Percentiles rank a stretch among this genome's conserved stretches.
Evolutionary conservation across 2,888 invertebrate genomes (phyloP).

Genomic region (Drosophila longiperda): DNA sequence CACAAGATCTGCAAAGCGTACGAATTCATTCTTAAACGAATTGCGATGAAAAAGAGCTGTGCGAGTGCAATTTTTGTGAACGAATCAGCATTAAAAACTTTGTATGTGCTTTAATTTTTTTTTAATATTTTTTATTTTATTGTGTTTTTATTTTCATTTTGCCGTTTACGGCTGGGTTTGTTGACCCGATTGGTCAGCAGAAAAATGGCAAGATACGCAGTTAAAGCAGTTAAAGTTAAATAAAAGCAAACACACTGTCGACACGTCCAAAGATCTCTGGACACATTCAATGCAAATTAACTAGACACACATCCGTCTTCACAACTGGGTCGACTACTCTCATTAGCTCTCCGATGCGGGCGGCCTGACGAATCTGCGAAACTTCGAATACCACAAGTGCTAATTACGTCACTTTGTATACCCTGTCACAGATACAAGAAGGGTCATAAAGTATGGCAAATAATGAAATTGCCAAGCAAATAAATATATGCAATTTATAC

Average conservation of each 20-base stretch:
- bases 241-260: slow-evolving; percentile 20
- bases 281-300: slow-evolving; percentile 70
- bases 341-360: slow-evolving; percentile 56
- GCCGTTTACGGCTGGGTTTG: slow-evolving; percentile 40
- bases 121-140: slow-evolving; percentile 7
- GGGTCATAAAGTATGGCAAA: neutral
- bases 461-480: neutral
- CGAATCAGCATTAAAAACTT: slow-evolving; percentile 36
- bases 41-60: slow-evolving; percentile 46
- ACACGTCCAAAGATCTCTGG: slow-evolving; percentile 71
- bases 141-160: slow-evolving; percentile 3
- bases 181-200: slow-evolving; percentile 68
- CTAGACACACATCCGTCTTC: slow-evolving; percentile 76
- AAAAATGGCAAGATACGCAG: slow-evolving; percentile 63
- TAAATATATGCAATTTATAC: neutral
- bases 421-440: neutral
- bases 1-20: slow-evolving; percentile 29
- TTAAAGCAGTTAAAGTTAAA: slow-evolving; percentile 45
- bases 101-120: slow-evolving; percentile 38
- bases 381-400: slow-evolving; percentile 53
- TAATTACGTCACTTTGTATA: slow-evolving; percentile 59
- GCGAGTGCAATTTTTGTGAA: slow-evolving; percentile 20
- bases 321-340: slow-evolving; percentile 68
- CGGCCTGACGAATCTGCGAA: slow-evolving; percentile 37
- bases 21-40: slow-evolving; percentile 41